Base-by-base conservation (phyloP, 2,113 vertebrate genomes). In the Callaeas wilsoni region DNA sequence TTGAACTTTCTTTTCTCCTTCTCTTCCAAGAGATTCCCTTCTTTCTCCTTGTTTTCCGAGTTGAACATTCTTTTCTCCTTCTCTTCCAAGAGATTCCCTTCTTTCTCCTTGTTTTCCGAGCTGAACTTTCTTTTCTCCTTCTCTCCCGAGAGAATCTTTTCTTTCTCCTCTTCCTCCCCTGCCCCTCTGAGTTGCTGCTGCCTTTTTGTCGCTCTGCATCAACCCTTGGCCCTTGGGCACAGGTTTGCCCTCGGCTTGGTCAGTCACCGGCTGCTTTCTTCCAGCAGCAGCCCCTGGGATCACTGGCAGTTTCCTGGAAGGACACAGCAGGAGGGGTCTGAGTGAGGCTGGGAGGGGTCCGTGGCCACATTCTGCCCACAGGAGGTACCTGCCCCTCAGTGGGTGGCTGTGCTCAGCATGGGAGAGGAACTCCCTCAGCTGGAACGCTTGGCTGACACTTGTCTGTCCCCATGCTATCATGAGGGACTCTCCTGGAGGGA, bases 141-240 rank as follows among this genome's bases (percentile, higher is more conserved):
- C 27, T 32, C 17, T 56, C 30, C 19, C 3, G 0, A 33, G 27
- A 12, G 27, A 22, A 64, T 23, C 49, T 64, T 39, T 47, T 30
- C 32, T 27, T 27, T 75, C 52, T 42, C 22, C 62, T 33, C 68
- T 44, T 39, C 77, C 69, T 59, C 13, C 52, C 56, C 29, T 46
- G 23, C 23, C 37, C 46, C 29, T 68, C 62, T 82, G 62, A 25
- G 29, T 1, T n/a, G 7, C 9, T 59, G 46, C 53, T 46, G 11
- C 62, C 39, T 82, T 39, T 46, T 5, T 14, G 4, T 30, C 1
- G 0, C 46, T 46, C 37, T 74, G 46, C 53, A 39, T 21, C 4
- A 2, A 5, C 0, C 0, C 39, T 15, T n/a, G 78, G 60, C 16
- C 69, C 53, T 68, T 47, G 62, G 53, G 33, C 26, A 33, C 6